Conservation (phyloP, 2,113 vertebrate genomes). For the Myxocyprinus asiaticus region DNA sequence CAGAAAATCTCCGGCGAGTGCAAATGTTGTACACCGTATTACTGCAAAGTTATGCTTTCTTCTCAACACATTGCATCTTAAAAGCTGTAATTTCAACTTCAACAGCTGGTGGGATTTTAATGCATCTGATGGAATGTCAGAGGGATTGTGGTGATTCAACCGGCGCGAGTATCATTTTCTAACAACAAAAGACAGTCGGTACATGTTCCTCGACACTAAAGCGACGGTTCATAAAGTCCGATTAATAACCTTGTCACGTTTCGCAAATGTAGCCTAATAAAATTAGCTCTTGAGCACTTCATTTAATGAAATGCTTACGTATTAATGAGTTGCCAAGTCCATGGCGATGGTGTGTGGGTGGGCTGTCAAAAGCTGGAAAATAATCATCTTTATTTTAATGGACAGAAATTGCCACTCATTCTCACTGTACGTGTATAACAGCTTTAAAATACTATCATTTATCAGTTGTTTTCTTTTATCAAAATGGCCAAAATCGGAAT, state of each 20-base stretch:
- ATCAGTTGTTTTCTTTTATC: background rate
- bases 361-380: background rate
- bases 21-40: background rate
- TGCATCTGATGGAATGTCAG: constrained; percentile 37
- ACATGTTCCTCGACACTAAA: background rate
- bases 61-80: background rate
- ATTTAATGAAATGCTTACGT: background rate
- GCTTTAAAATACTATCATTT: background rate
- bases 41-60: background rate
- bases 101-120: background rate
- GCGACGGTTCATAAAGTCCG: too few relatives aligned
- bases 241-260: background rate
- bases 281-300: background rate
- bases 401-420: background rate
- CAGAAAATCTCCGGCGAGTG: background rate
- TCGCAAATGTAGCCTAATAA: background rate
- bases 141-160: background rate
- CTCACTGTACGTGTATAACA: background rate
- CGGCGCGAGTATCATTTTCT: background rate
- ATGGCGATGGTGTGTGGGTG: constrained; percentile 9
- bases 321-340: constrained; percentile 16
- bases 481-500: too few relatives aligned
- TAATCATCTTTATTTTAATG: background rate
- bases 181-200: constrained; percentile 11
- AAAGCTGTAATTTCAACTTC: background rate